Evolutionary conservation across 2,113 vertebrate species (phyloP).

Genomic region (Megaceryle torquata): DNA sequence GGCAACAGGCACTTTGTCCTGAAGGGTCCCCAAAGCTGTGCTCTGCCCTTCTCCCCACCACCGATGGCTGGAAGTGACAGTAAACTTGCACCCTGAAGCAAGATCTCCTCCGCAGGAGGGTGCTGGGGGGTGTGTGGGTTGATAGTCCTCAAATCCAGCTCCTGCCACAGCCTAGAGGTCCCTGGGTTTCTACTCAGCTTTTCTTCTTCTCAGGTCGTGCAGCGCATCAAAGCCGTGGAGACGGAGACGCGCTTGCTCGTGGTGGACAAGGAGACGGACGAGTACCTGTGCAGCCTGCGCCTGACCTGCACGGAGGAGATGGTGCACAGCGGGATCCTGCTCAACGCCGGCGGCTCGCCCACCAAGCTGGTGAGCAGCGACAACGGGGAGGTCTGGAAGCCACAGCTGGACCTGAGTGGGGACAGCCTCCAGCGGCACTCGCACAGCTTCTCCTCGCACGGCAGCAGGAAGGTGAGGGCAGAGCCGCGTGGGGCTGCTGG

Average conservation of each 20-base stretch:
- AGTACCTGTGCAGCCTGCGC: conserved; percentile 78
- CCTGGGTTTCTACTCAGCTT: not conserved
- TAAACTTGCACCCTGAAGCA: no score
- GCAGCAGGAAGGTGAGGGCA: conserved; percentile 82
- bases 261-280: conserved; percentile 89
- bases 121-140: accelerated
- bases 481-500: not conserved
- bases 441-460: conserved; percentile 77
- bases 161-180: accelerated
- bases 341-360: not conserved
- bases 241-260: conserved; percentile 87
- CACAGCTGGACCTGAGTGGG: conserved; percentile 45
- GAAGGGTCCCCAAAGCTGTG: accelerated
- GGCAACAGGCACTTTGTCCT: not conserved
- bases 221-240: conserved; percentile 85
- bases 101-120: accelerated
- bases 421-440: conserved; percentile 73
- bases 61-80: accelerated
- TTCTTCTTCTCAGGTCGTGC: conserved; percentile 82
- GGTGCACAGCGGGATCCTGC: conserved; percentile 72
- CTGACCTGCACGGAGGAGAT: conserved; percentile 85
- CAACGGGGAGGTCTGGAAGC: conserved; percentile 82
- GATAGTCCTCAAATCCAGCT: not conserved
- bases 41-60: not conserved
- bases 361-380: conserved; percentile 48